A percentile compares a stretch with the other conserved stretches of the same genome.
Evolutionary conservation across 1,140 invertebrate species (phyloP).

Genomic region (Protaetia brevitarsis): DNA sequence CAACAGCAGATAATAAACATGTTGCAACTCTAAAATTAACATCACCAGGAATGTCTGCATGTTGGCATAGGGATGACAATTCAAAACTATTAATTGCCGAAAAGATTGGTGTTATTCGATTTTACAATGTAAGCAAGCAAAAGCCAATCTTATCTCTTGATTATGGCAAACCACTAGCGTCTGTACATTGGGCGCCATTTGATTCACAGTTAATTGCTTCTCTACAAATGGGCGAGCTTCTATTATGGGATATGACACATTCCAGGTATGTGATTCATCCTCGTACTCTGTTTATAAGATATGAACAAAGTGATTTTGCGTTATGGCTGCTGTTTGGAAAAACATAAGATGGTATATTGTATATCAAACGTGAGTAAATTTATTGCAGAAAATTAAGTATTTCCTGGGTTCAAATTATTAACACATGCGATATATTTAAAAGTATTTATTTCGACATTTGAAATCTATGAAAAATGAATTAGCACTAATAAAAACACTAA

Average conservation of each 20-base stretch:
- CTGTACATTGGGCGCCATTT: conserved; percentile 65
- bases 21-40: conserved; percentile 60
- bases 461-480: too few relatives aligned
- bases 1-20: conserved; percentile 54
- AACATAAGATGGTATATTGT: too few relatives aligned
- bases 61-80: conserved; percentile 67
- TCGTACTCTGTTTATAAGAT: too few relatives aligned
- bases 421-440: too few relatives aligned
- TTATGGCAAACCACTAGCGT: conserved; percentile 59
- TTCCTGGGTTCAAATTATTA: too few relatives aligned
- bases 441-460: too few relatives aligned
- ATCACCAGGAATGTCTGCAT: conserved; percentile 66
- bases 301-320: too few relatives aligned
- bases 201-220: conserved; percentile 63
- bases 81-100: conserved; percentile 73
- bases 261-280: too few relatives aligned
- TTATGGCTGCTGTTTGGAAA: too few relatives aligned
- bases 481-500: too few relatives aligned
- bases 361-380: too few relatives aligned
- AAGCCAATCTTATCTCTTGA: conserved; percentile 70
- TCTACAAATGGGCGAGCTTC: conserved; percentile 60
- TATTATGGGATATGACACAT: conserved; percentile 64
- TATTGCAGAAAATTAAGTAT: too few relatives aligned
- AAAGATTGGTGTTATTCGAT: conserved; percentile 68
- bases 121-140: conserved; percentile 68